Evolutionary conservation across 2,797 vertebrate species (phyloP), one percentile per base, ranked within the genome.

Genomic region (Pelobates cultripes): DNA sequence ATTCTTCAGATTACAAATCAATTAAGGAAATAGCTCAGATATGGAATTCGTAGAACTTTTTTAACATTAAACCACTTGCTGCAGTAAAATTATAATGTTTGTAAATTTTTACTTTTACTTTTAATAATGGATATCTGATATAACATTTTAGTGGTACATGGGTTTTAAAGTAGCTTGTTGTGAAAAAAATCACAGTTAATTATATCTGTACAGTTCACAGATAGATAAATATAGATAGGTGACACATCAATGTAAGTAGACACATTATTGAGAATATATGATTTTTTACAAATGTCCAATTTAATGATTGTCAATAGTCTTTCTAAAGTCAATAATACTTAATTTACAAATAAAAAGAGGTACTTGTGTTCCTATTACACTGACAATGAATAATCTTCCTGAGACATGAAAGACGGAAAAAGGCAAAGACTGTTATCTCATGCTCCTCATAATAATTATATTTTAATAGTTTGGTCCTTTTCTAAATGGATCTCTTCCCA

Each of bases 401-500:
- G 97, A 98, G 97, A 94, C 91, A 85, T 91, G 90, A 93, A 93
- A 92, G 75, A 90, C 85, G 89, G 88, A 67, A 86, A 86, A 85
- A 89, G 85, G 89, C 85, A 90, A 92, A 90, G 90, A 86, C 28
- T 64, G 28, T 3, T 40, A 85, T 45, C 86, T 45, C 86, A 61
- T 85, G 86, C 85, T 87, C 85, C 87, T 75, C 67, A 75, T 63
- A 28, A 76, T 42, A 84, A 88, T 66, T 82, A 81, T 84, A 72
- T 92, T 80, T 90, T 94, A 99, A 94, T 98, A 99, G 90, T 95
- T 97, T 87, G 97, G 97, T 88, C 97, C 97, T 95, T 99, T 99
- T 90, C 95, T 95, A 89, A 96, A 99, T 74, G 95, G 92, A 92
- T 97, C 94, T 91, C 94, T 94, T 86, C 97, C 93, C 86, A 96